These are phyloP conservation scores for Aelia acuminata DNA, from an alignment of 2,888 invertebrate species.

Conservation along the genomic window DNA sequence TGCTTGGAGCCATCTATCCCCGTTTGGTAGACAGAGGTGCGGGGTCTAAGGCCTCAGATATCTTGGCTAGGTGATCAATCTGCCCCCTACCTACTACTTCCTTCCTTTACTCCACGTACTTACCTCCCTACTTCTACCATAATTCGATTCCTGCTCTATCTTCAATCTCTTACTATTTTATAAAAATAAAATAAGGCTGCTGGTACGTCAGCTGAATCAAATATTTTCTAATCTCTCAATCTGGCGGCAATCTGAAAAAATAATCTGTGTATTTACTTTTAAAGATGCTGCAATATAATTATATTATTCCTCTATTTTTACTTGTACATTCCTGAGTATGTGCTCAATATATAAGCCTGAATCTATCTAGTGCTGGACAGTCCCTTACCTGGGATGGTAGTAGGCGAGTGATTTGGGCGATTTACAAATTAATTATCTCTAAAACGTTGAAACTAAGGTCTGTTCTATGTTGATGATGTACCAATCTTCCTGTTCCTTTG, in stretches of 20 bases:
- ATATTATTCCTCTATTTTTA: no score
- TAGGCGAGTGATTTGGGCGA: no score
- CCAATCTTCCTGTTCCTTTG: background rate
- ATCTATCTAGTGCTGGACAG: no score
- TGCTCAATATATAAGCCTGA: no score
- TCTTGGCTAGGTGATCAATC: background rate
- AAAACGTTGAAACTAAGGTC: background rate
- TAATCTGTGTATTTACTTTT: no score
- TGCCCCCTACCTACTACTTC: no score
- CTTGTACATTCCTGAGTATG: no score
- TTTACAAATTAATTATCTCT: background rate
- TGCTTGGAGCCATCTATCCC: background rate
- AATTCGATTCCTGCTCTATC: conserved; percentile 2
- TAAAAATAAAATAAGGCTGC: background rate
- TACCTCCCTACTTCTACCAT: background rate
- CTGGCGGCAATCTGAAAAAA: background rate
- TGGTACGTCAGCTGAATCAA: background rate
- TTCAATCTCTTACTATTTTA: background rate
- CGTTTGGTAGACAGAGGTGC: background rate
- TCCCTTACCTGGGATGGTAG: no score
- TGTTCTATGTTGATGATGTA: background rate
- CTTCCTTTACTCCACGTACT: background rate
- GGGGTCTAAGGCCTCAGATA: background rate
- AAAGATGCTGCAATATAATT: no score
- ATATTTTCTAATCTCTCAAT: background rate